Base-by-base conservation (phyloP, 2,888 invertebrate species). In the Isoperla grammatica region DNA sequence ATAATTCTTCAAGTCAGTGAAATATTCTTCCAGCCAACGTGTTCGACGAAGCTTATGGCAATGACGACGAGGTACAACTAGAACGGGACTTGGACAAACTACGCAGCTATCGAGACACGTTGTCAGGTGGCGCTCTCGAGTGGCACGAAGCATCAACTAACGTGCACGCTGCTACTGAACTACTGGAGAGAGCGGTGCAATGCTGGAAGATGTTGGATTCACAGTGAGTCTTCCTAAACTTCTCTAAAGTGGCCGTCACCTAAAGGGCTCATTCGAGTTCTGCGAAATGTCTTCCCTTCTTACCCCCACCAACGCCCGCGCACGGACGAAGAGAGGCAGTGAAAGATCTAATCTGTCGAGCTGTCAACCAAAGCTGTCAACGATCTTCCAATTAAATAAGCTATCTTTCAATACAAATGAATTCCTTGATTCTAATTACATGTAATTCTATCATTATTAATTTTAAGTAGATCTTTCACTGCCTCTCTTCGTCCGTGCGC, bases 81-180 rank as follows among this genome's bases (percentile, higher is more conserved):
- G 64, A 64, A 22, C 17, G 55, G 56, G 69, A 69, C 65, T 65
- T 71, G 66, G 72, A 73, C 65, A 67, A 69, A 63, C 65, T 73
- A 63, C 69, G 71, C 53, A 71, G 68, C 67, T 74, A 72, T 65
- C 68, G 72, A 50, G 71, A 70, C 65, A 70, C 72, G 57, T 68
- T 71, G 65, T 70, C 68, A 62, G 69, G 69, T 65, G 71, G 68
- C 54, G 71, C 71, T 64, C 68, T 72, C 64, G 69, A 70, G 20
- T 71, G 71, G 71, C 65, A 69, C 61, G 68, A 70, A 59, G 68
- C 71, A 56, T 68, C 69, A 59, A 65, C 67, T 60, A 68, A 69
- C 57, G 67, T 71, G 57, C 70, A 69, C 64, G 67, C 69, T 53
- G 69, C 72, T 46, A 68, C 71, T 39, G 68, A 70, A 57, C 69